Percentiles rank a stretch among this genome's conserved stretches.
Evolutionary conservation across 2,113 vertebrate genomes (phyloP).

Genomic region (Brachirus orientalis): DNA sequence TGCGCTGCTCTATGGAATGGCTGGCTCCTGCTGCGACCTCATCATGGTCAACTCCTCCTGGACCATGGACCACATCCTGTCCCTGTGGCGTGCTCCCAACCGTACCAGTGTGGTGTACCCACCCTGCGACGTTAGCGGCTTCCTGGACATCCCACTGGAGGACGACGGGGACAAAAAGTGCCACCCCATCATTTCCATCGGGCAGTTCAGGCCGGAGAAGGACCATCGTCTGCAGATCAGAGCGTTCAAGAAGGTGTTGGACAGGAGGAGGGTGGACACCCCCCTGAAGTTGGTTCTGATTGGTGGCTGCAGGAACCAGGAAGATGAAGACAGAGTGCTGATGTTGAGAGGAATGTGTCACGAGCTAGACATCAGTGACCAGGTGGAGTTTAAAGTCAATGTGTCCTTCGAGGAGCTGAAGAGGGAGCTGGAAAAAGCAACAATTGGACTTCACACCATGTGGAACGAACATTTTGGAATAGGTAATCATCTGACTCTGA

Average conservation of each 20-base stretch:
- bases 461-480: slow-evolving; percentile 99
- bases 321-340: slow-evolving; percentile 90
- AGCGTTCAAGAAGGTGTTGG: slow-evolving; percentile 88
- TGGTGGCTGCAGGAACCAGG: slow-evolving; percentile 93
- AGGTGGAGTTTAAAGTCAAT: slow-evolving; percentile 91
- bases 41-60: slow-evolving; percentile 98
- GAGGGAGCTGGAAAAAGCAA: slow-evolving; percentile 85
- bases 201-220: slow-evolving; percentile 96
- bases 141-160: slow-evolving; percentile 86
- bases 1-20: slow-evolving; percentile 89
- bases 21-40: slow-evolving; percentile 91
- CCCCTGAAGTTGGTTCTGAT: slow-evolving; percentile 87
- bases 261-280: slow-evolving; percentile 66
- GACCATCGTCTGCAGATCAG: slow-evolving; percentile 93
- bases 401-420: slow-evolving; percentile 92
- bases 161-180: slow-evolving; percentile 71
- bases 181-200: slow-evolving; percentile 86
- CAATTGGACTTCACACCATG: slow-evolving; percentile 95
- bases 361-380: slow-evolving; percentile 84
- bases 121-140: slow-evolving; percentile 90
- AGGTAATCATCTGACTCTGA: slow-evolving; percentile 76
- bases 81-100: slow-evolving; percentile 88
- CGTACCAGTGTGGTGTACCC: slow-evolving; percentile 90
- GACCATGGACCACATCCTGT: slow-evolving; percentile 93
- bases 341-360: slow-evolving; percentile 85